Evolutionary conservation across 2,888 invertebrate species (phyloP).

Genomic region (Torymus auratus): DNA sequence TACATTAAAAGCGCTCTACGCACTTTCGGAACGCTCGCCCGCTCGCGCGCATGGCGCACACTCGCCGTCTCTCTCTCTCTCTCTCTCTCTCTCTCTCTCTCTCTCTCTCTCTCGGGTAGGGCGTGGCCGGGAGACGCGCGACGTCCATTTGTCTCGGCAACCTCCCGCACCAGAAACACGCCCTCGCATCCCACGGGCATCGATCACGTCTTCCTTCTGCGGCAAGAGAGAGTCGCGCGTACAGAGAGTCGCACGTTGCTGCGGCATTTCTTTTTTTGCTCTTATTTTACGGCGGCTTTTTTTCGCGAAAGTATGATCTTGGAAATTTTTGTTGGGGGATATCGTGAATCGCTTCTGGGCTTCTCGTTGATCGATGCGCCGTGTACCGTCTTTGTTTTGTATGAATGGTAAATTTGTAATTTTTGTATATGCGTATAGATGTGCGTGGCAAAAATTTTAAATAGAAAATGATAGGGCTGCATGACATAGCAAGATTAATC

Average conservation of each 20-base stretch:
- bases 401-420: no score
- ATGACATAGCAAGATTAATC: no score
- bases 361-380: no score
- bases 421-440: no score
- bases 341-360: no score
- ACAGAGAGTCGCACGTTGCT: background rate
- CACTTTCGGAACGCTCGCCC: slow-evolving; percentile 43
- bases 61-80: background rate
- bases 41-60: slow-evolving; percentile 46
- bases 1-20: slow-evolving; percentile 56
- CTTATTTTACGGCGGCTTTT: no score
- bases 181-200: slow-evolving; percentile 77
- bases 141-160: slow-evolving; percentile 77
- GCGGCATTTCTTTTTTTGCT: no score
- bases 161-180: slow-evolving; percentile 77
- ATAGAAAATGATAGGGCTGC: no score
- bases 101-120: slow-evolving; percentile 53
- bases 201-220: slow-evolving; percentile 72
- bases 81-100: slow-evolving; percentile 52
- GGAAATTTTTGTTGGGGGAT: no score
- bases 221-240: background rate
- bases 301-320: no score
- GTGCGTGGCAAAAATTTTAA: no score
- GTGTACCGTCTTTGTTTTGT: no score
- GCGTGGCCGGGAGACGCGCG: slow-evolving; percentile 77